Evolutionary conservation across 1,140 invertebrate genomes (phyloP), one percentile per base, ranked within the genome.

Genomic region (Lordiphosa collinella): DNA sequence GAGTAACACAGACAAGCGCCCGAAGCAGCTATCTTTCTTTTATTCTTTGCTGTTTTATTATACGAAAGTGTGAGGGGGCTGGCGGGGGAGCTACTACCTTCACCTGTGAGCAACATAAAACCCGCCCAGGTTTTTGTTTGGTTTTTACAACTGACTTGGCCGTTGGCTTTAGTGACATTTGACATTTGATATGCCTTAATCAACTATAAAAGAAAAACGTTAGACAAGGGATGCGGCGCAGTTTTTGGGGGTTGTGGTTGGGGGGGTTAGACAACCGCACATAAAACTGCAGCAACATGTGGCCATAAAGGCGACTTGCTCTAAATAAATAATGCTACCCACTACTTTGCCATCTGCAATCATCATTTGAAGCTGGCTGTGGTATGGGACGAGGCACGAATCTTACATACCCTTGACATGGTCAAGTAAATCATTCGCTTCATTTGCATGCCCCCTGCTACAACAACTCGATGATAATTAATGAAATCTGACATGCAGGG

Each of bases 111-210:
- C 51, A 44, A 43, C 63, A 66, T 66, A 66, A 66, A 62, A 62
- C 55, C 51, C 60, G 50, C 60, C 47, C 1, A 32, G 9, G 14
- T 18, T 35, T 66, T 65, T 61, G 57, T 67, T 80, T 82, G 63
- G 71, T 76, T 82, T 82, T 82, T 82, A 82, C 75, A 80, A 52
- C 75, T 71, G 75, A 58, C 75, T 66, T 65, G 37, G 69, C 65
- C 70, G 76, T 80, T 71, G 66, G 63, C 78, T 68, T 68, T 67
- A 61, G 61, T 82, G 76, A 76, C 76, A 76, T 82, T 80, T 82
- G 78, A 84, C 73, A 84, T 84, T 84, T 84, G 78, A 84, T 84
- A 84, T 84, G 78, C 68, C 79, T 84, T 84, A 84, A 84, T 84
- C 78, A 84, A 84, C 78, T 84, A 84, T 84, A 84, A 84, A 84